Evolutionary conservation across 2,888 invertebrate genomes (phyloP).

Genomic region (Homarus gammarus): DNA sequence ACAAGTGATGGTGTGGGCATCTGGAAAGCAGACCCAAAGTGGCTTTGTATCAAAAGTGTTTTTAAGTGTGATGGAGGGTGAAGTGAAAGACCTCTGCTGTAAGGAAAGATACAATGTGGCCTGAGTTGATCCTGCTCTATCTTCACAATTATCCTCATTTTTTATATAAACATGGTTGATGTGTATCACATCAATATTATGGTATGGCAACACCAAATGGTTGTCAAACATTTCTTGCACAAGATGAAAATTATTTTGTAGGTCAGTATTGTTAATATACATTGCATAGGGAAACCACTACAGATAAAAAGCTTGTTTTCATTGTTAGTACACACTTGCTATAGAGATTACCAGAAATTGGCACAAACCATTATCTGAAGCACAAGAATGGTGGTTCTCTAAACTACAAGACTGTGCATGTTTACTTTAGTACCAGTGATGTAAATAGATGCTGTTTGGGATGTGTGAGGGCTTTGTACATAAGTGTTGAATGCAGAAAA

Average conservation of each 20-base stretch:
- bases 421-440: constrained; percentile 65
- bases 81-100: not conserved
- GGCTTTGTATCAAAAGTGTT: constrained; percentile 9
- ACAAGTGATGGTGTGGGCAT: constrained; percentile 16
- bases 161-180: constrained; percentile 46
- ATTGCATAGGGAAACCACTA: constrained; percentile 39
- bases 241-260: constrained; percentile 64
- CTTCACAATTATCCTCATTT: constrained; percentile 50
- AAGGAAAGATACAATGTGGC: constrained; percentile 23
- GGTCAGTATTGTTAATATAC: constrained; percentile 43
- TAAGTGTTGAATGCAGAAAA: constrained; percentile 59
- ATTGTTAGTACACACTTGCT: constrained; percentile 37
- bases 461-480: constrained; percentile 57
- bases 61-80: constrained; percentile 11
- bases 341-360: constrained; percentile 39
- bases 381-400: constrained; percentile 65
- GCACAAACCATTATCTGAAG: constrained; percentile 63
- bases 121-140: constrained; percentile 55
- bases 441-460: constrained; percentile 68
- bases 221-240: constrained; percentile 61
- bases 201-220: constrained; percentile 46
- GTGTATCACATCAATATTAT: constrained; percentile 64
- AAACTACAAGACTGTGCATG: constrained; percentile 49
- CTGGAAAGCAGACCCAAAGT: constrained; percentile 36
- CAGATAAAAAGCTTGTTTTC: constrained; percentile 38